These are phyloP conservation scores for Chymomyza fuscimana DNA, from an alignment of 2,888 invertebrate genomes.

Conservation along the genomic window DNA sequence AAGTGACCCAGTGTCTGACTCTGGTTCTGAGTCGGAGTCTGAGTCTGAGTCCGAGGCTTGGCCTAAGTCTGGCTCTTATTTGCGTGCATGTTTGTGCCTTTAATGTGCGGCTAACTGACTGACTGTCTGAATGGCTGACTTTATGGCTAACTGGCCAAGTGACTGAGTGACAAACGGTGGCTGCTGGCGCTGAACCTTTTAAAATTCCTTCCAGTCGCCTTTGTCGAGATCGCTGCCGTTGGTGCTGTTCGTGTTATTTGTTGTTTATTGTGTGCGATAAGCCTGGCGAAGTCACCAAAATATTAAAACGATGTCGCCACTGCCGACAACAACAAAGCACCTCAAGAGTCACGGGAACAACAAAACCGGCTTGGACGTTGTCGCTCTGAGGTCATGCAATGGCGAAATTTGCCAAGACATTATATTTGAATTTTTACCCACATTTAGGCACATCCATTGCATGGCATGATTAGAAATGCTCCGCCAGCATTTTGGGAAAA, in stretches of 20 bases:
- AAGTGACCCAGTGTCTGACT: constrained; percentile 64
- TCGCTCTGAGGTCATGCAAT: constrained; percentile 2
- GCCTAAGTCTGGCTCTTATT: constrained; percentile 29
- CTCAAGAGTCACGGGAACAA: constrained; percentile 3
- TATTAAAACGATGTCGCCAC: constrained; percentile 57
- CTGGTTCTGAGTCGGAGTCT: constrained; percentile 13
- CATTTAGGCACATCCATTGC: not conserved
- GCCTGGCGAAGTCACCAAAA: constrained; percentile 49
- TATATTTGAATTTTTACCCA: not conserved
- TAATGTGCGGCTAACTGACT: constrained; percentile 8
- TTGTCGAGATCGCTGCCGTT: constrained; percentile 40
- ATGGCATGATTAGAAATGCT: not conserved
- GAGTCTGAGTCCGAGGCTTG: constrained; percentile 6
- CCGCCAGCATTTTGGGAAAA: not conserved
- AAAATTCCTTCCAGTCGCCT: constrained; percentile 74
- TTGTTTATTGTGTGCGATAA: constrained; percentile 72
- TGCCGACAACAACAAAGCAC: constrained; percentile 26
- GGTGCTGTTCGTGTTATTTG: constrained; percentile 49
- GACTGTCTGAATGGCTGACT: constrained; percentile 29
- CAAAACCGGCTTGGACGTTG: constrained; percentile 54
- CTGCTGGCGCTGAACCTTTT: constrained; percentile 75
- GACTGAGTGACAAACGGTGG: constrained; percentile 29
- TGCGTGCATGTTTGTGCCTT: constrained; percentile 23
- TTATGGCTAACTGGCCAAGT: constrained; percentile 1
- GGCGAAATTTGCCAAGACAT: not conserved